A percentile compares a stretch with the other conserved stretches of the same genome.
Evolutionary conservation across 2,888 invertebrate species (phyloP).

Genomic region (Thalpophila matura): DNA sequence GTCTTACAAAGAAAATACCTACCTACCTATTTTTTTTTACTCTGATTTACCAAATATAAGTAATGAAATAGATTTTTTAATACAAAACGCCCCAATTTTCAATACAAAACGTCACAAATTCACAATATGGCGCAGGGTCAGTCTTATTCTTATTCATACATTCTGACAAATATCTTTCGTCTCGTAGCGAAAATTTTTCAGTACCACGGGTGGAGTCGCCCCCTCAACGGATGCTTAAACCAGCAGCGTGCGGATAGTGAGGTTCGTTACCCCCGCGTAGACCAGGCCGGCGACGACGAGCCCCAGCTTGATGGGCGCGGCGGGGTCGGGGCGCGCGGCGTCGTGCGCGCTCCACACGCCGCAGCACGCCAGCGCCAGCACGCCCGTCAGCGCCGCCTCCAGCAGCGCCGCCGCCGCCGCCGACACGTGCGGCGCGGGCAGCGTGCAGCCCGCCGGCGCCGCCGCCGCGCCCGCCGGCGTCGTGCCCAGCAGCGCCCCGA

Average conservation of each 20-base stretch:
- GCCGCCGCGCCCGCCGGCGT: constrained; percentile 53
- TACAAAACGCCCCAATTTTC: too few relatives aligned
- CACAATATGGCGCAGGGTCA: too few relatives aligned
- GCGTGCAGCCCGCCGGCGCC: constrained; percentile 59
- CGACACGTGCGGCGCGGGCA: constrained; percentile 62
- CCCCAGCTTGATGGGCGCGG: constrained; percentile 81
- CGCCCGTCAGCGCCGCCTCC: constrained; percentile 76
- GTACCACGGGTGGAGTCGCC: too few relatives aligned
- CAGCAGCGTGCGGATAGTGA: neutral
- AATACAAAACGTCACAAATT: too few relatives aligned
- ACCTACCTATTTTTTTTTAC: too few relatives aligned
- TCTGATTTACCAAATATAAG: too few relatives aligned
- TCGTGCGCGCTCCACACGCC: constrained; percentile 77
- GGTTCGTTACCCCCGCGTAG: constrained; percentile 75
- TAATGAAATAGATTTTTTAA: too few relatives aligned
- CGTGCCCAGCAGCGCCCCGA: constrained; percentile 71
- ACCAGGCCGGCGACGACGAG: constrained; percentile 81
- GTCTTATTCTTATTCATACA: too few relatives aligned
- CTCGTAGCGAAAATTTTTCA: too few relatives aligned
- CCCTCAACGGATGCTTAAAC: too few relatives aligned
- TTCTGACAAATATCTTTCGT: too few relatives aligned
- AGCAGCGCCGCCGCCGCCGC: constrained; percentile 63
- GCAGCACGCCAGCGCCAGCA: constrained; percentile 76
- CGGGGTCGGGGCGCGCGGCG: constrained; percentile 71
- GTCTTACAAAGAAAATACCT: too few relatives aligned